Percentiles rank a stretch among this genome's conserved stretches.
phyloP scores from a whole-genome alignment of 2,797 vertebrate genomes.

The Danionella dracula region DNA sequence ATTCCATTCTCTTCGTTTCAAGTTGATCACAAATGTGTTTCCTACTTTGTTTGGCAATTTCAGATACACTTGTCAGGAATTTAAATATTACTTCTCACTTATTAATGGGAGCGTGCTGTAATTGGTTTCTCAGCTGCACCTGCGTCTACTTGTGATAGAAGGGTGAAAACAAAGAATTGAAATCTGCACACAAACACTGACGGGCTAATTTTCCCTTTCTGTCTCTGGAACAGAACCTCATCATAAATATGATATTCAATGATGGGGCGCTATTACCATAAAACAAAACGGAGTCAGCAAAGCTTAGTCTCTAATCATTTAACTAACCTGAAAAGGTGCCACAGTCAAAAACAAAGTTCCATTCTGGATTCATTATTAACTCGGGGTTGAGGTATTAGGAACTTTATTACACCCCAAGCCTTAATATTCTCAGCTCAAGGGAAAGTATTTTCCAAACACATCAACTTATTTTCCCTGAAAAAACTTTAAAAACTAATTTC shows the following conservation, averaged over 20 bases:
- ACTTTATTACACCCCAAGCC: background rate
- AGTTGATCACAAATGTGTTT: constrained; percentile 3
- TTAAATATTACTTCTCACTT: constrained; percentile 52
- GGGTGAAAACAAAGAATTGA: constrained; percentile 51
- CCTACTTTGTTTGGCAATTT: constrained; percentile 41
- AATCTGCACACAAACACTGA: constrained; percentile 13
- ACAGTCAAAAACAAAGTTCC: background rate
- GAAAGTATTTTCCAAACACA: background rate
- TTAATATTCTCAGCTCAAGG: background rate
- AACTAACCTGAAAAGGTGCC: constrained; percentile 7
- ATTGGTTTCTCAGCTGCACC: constrained; percentile 45
- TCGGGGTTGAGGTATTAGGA: background rate
- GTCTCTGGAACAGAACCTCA: background rate
- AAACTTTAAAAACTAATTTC: too few relatives aligned
- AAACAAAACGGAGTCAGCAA: background rate
- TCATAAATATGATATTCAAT: constrained; percentile 1
- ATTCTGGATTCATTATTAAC: background rate
- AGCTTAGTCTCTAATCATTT: constrained; percentile 16
- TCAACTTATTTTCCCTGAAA: background rate
- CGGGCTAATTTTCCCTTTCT: background rate
- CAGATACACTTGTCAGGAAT: constrained; percentile 39
- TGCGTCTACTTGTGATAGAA: constrained; percentile 42
- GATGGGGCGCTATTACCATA: background rate
- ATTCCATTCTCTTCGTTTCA: constrained; percentile 18
- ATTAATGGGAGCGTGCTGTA: constrained; percentile 56